Percentiles rank a stretch among this genome's conserved stretches.
phyloP scores from a whole-genome alignment of 2,888 invertebrate species.

The Dryomyza anilis region DNA sequence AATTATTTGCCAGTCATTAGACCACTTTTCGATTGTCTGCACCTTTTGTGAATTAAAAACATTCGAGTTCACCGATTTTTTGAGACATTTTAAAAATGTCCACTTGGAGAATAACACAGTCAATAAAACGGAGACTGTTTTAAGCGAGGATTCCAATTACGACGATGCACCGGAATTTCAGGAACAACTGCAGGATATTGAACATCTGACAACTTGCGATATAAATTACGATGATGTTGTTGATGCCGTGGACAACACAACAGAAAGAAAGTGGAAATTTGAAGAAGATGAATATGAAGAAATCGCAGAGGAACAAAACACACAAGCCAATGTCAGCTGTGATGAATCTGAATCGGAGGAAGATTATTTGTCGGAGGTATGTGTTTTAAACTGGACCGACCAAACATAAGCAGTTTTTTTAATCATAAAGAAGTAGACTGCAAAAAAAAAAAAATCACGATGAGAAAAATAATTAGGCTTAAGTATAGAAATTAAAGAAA shows the following conservation, averaged over 20 bases:
- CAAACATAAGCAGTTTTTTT: no score
- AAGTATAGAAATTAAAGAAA: no score
- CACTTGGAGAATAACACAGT: constrained; percentile 38
- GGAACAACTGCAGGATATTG: neutral
- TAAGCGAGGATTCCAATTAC: constrained; percentile 31
- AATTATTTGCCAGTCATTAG: constrained; percentile 47
- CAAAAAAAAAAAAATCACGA: no score
- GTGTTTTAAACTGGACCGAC: neutral
- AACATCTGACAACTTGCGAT: neutral
- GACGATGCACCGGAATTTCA: neutral
- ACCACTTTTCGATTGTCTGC: constrained; percentile 47
- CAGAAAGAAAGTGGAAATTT: constrained; percentile 23
- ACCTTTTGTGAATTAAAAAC: constrained; percentile 48
- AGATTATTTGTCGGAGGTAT: constrained; percentile 31
- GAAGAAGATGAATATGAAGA: constrained; percentile 22
- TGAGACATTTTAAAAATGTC: constrained; percentile 47
- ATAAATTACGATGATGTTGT: neutral
- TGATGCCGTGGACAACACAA: constrained; percentile 4
- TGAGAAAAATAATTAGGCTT: no score
- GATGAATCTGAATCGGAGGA: constrained; percentile 33
- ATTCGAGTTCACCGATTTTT: constrained; percentile 48
- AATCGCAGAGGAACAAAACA: no score
- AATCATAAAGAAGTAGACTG: no score
- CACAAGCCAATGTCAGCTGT: constrained; percentile 26
- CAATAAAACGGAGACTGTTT: constrained; percentile 37